Base-by-base conservation (phyloP, 2,113 vertebrate species). In the Corythornis madagascariensis region DNA sequence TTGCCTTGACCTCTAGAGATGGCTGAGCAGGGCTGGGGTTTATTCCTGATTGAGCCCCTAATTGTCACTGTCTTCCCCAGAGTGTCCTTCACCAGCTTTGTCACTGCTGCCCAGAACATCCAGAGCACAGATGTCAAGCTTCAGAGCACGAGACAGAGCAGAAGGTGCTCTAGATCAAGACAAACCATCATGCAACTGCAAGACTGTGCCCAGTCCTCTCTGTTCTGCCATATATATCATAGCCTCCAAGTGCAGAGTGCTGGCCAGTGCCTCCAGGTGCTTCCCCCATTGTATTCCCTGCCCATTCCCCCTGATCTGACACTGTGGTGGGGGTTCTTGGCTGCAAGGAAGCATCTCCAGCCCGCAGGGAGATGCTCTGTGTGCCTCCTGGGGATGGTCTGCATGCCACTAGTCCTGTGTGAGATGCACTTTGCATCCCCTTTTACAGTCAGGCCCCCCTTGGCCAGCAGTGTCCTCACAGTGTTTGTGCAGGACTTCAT, bases 211-310 rank as follows among this genome's bases (percentile, higher is more conserved):
- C 18, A 38, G 4, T 19, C 20, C 50, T 53, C 16, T 31, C 43
- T 66, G 33, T n/a, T 31, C 28, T 84, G 69, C 3, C 21, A 25
- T 20, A 6, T 50, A 20, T 7, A 25, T 48, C 16, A 13, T 3
- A 38, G 50, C 11, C 26, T 76, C 17, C 65, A 76, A n/a, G 40
- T 29, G 16, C 50, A 75, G 55, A 26, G 21, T 83, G 21, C 15
- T 56, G 20, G 8, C 6, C 0, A 0, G 17, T 40, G 48, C 11
- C 40, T 82, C 28, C 61, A 45, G n/a, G 26, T 1, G 2, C 12
- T 76, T 65, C 16, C 16, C 31, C 8, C 35, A 9, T 22, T 40
- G 6, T 21, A 19, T 82, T 42, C 24, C 26, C 33, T 53, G 43
- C 48, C 61, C 38, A 38, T 38, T 38, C 38, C 38, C 7, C 14